Conservation (phyloP, 2,888 invertebrate species). For the Cephonodes hylas region DNA sequence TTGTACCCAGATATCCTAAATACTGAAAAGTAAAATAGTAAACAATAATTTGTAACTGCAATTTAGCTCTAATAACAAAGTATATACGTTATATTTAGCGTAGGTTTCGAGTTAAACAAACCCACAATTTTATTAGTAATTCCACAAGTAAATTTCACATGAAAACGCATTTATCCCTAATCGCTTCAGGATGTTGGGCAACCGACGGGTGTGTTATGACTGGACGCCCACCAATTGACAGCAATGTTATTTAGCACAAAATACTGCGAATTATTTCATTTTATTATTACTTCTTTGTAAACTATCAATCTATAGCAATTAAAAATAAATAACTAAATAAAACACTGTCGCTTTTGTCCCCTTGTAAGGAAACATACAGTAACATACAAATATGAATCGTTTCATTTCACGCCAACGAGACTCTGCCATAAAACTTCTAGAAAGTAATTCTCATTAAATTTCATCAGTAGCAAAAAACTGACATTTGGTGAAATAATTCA, state of each 20-base stretch:
- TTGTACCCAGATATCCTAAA: too few species aligned
- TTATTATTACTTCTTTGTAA: too few species aligned
- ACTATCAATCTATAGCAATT: too few species aligned
- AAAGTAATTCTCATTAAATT: neutral
- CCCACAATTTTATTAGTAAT: neutral
- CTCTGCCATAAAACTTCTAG: neutral
- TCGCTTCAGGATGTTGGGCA: slow-evolving; percentile 19
- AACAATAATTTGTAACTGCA: too few species aligned
- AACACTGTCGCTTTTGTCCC: too few species aligned
- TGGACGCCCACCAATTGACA: neutral
- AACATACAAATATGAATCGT: too few species aligned
- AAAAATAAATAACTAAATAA: too few species aligned
- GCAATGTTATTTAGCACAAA: neutral
- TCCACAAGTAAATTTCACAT: neutral
- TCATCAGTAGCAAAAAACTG: neutral
- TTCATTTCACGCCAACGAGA: too few species aligned
- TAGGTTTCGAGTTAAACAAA: neutral
- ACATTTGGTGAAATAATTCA: neutral
- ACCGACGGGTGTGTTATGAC: neutral
- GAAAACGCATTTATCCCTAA: neutral
- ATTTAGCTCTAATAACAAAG: neutral
- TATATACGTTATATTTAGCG: neutral
- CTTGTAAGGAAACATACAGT: too few species aligned
- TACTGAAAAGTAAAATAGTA: too few species aligned
- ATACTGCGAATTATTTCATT: neutral